These are phyloP conservation scores for Drosophila mettleri DNA, from an alignment of 2,888 invertebrate genomes.

Conservation along the genomic window DNA sequence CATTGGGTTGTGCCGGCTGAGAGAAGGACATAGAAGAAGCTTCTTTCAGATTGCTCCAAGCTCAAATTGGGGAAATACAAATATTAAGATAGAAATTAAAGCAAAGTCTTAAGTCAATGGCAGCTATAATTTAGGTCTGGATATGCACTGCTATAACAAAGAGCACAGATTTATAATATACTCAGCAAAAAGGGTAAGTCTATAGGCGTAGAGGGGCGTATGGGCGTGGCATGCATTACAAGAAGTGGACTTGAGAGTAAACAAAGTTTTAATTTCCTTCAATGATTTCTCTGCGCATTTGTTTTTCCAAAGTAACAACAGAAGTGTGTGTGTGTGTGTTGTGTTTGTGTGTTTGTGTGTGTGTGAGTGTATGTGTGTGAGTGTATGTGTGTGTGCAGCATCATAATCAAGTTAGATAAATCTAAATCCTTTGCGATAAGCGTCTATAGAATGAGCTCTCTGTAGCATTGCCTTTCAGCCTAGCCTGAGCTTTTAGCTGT, in stretches of 20 bases:
- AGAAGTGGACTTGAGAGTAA: constrained; percentile 66
- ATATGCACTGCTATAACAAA: background rate
- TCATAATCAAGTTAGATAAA: constrained; percentile 79
- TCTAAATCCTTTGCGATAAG: constrained; percentile 79
- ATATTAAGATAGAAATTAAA: no score
- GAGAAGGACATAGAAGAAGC: no score
- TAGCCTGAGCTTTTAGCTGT: constrained; percentile 37
- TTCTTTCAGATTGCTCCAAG: background rate
- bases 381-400: constrained; percentile 38
- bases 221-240: constrained; percentile 28
- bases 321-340: constrained; percentile 4
- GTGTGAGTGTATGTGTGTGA: constrained; percentile 15
- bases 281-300: constrained; percentile 70
- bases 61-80: no score
- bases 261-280: constrained; percentile 78
- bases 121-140: background rate
- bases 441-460: constrained; percentile 66
- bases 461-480: constrained; percentile 30
- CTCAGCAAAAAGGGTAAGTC: constrained; percentile 4
- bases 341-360: constrained; percentile 10
- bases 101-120: background rate
- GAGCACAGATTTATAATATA: background rate
- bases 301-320: constrained; percentile 27
- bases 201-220: background rate
- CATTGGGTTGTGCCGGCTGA: no score